Percentiles rank a stretch among this genome's conserved stretches.
Evolutionary conservation across 2,888 invertebrate genomes (phyloP).

Genomic region (Acronicta aceris): DNA sequence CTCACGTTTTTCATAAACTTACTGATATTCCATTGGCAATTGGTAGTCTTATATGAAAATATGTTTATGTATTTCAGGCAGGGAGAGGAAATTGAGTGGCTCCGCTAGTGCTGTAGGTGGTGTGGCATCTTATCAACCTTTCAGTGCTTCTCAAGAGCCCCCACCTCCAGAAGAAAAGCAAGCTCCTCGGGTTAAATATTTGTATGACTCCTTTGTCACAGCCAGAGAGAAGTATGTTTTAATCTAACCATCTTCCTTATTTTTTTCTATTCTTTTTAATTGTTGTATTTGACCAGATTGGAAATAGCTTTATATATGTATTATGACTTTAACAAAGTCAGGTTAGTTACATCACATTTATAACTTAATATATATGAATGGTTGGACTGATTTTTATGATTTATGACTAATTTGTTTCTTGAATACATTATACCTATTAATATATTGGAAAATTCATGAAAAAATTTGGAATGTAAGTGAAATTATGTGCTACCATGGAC

Average conservation of each 20-base stretch:
- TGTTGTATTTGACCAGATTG: background rate
- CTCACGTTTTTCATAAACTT: background rate
- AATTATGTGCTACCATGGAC: too few species aligned
- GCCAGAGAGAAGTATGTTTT: conserved; percentile 82
- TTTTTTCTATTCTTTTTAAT: background rate
- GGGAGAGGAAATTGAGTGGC: conserved; percentile 94
- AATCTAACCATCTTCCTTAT: background rate
- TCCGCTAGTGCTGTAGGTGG: conserved; percentile 90
- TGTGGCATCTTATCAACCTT: conserved; percentile 96
- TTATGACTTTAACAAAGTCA: too few species aligned
- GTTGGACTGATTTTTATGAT: too few species aligned
- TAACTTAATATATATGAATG: too few species aligned
- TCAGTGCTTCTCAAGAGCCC: conserved; percentile 95
- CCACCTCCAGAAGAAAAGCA: conserved; percentile 92
- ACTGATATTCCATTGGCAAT: background rate
- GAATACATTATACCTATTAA: too few species aligned
- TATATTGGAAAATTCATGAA: too few species aligned
- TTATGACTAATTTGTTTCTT: too few species aligned
- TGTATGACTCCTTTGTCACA: conserved; percentile 89
- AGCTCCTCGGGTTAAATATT: conserved; percentile 90
- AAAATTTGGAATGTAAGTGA: too few species aligned
- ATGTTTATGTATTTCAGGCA: conserved; percentile 75
- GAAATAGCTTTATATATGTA: too few species aligned
- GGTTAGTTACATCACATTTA: too few species aligned
- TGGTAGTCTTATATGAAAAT: background rate